Evolutionary conservation across 1,140 invertebrate species (phyloP).

Genomic region (Drosophila ambigua): DNA sequence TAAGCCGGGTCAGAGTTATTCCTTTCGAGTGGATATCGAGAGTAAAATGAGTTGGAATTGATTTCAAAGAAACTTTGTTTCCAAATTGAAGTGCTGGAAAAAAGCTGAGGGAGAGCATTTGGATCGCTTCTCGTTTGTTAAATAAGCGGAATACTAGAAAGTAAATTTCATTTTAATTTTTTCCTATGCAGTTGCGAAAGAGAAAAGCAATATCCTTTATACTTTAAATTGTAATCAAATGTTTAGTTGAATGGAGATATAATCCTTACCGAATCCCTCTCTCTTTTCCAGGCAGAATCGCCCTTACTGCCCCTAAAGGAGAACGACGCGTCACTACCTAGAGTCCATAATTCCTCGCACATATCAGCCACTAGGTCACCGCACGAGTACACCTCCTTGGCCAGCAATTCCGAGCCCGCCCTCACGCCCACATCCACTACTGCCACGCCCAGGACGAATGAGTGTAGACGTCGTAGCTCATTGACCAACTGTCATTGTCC

Average conservation of each 20-base stretch:
- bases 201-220: too few relatives aligned
- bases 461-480: constrained; percentile 50
- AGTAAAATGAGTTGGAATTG: background rate
- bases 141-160: too few relatives aligned
- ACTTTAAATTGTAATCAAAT: background rate
- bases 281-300: constrained; percentile 61
- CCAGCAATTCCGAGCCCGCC: constrained; percentile 5
- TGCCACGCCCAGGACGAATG: constrained; percentile 20
- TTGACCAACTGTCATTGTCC: constrained; percentile 33
- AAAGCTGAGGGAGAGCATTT: too few relatives aligned
- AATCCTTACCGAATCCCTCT: background rate
- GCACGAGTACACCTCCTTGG: constrained; percentile 19
- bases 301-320: constrained; percentile 68
- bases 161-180: too few relatives aligned
- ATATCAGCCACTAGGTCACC: constrained; percentile 55
- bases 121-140: too few relatives aligned
- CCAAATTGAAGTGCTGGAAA: background rate
- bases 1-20: background rate
- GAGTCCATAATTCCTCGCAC: constrained; percentile 38
- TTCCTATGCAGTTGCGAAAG: too few relatives aligned
- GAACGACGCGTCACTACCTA: constrained; percentile 25
- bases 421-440: constrained; percentile 7
- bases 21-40: background rate
- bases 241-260: too few relatives aligned
- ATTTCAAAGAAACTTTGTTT: background rate